Evolutionary conservation across 1,140 invertebrate genomes (phyloP).

Genomic region (Dendroctonus valens): DNA sequence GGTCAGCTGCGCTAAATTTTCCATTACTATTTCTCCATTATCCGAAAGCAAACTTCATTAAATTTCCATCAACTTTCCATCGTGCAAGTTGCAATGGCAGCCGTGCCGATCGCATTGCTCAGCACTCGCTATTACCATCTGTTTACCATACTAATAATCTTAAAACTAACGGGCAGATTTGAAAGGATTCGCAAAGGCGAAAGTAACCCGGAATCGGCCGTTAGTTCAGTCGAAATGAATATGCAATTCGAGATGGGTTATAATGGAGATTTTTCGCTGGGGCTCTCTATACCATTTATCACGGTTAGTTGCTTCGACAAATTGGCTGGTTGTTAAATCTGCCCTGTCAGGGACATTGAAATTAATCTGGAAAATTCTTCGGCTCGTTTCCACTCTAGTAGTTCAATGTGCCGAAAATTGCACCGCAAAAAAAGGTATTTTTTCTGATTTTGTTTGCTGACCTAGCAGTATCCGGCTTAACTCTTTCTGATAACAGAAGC

Average conservation of each 20-base stretch:
- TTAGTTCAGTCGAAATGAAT: constrained; percentile 4
- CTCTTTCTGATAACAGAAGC: no score
- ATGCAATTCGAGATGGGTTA: background rate
- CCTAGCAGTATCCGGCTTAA: no score
- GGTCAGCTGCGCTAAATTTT: constrained; percentile 20
- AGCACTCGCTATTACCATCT: constrained; percentile 23
- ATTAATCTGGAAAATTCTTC: no score
- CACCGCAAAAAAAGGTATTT: no score
- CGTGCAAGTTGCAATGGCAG: constrained; percentile 18
- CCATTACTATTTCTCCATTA: constrained; percentile 21
- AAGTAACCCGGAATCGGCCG: constrained; percentile 3
- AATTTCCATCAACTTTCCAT: constrained; percentile 23
- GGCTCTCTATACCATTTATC: no score
- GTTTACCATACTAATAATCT: constrained; percentile 32
- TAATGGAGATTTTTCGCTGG: no score
- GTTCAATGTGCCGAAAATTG: no score
- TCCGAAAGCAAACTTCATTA: constrained; percentile 24
- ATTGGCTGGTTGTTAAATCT: no score
- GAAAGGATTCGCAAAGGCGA: constrained; percentile 11
- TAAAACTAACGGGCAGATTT: constrained; percentile 23
- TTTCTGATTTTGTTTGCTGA: no score
- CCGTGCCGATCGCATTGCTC: constrained; percentile 2
- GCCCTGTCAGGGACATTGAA: no score
- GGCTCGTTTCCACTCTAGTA: no score
- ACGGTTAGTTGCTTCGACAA: no score